Evolutionary conservation across 2,888 invertebrate species (phyloP), one percentile per base, ranked within the genome.

Genomic region (Agriotes lineatus): DNA sequence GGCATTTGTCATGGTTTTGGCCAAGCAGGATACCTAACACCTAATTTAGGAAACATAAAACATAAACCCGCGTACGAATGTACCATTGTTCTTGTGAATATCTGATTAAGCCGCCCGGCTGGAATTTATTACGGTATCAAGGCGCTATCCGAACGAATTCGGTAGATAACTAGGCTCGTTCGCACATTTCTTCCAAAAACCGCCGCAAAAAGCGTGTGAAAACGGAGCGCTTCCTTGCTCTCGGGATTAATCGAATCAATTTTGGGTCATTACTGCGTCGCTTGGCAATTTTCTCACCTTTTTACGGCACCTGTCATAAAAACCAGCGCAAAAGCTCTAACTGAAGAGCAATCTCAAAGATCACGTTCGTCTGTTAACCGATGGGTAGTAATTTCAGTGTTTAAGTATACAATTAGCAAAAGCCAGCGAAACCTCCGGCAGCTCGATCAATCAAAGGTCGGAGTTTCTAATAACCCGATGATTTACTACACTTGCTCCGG

Each of bases 1-100:
- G 59, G 62, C 62, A 67, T 70, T 67, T 67, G 70, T 70, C 66
- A 70, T 70, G 70, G 60, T 66, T 66, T 58, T 70, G 63, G 22
- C 35, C 56, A 65, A 56, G 68, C 63, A 67, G 57, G 62, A 62
- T 67, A 45, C 57, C 61, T 61, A 67, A 67, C 67, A 62, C 67
- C 59, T 58, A 65, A 64, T 68, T 71, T 71, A 71, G 61, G 61
- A 56, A 59, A 59, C 64, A 64, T 61, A 61, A 62, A 61, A 57
- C 56, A 48, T 61, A 57, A 62, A 67, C 48, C 37, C 39, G 52
- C 61, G 61, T 45, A 16, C 45, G 18, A 57, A 66, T 48, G 62
- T 62, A 45, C 66, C 62, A 71, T 71, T 71, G 71, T 71, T 71
- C 69, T 65, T 54, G 20, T 50, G 60, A 66, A 50, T 60, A 57